Evolutionary conservation across 2,113 vertebrate species (phyloP), one percentile per base, ranked within the genome.

Genomic region (Psittacara wagleri): DNA sequence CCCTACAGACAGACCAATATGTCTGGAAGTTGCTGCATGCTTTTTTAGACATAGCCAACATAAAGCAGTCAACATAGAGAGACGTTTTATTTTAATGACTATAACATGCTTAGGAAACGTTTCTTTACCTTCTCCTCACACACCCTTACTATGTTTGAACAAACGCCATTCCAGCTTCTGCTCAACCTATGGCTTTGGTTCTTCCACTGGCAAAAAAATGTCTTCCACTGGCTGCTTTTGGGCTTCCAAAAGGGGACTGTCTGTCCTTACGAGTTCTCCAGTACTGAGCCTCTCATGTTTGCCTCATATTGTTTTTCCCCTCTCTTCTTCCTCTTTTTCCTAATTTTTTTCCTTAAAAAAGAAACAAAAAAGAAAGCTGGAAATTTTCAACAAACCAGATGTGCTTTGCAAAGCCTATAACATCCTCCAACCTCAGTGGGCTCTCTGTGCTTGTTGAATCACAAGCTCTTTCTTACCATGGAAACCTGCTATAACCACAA

Each of bases 21-120:
- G 82, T 94, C 96, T 97, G 93, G 94, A 96, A 95, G 91, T 81
- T 92, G 86, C 86, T 94, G 88, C 80, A 74, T 0, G 13, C 68
- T 67, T 92, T 94, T 95, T 96, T 91, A 83, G 74, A 70, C 46
- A 35, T 46, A 94, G 92, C 93, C 96, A 96, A 90, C 35, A 67
- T 86, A 96, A 96, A 94, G 72, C 88, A 87, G 68, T 97, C 5
- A 20, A 90, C 86, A 85, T 92, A 91, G 94, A 95, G 91, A 94
- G 41, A 86, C 85, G 83, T 91, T 94, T 96, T 96, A 90, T 91
- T 94, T 96, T 97, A 97, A 97, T 96, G 96, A 92, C 67, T 96
- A 94, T 96, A 96, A 95, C 95, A 96, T 89, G 68, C 90, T 96
- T 86, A 92, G 91, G 88, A 94, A 95, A 92, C 1, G 9, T 95